Percentiles rank a stretch among this genome's conserved stretches.
phyloP scores from a whole-genome alignment of 1,140 invertebrate genomes.

The Drosophila varians region DNA sequence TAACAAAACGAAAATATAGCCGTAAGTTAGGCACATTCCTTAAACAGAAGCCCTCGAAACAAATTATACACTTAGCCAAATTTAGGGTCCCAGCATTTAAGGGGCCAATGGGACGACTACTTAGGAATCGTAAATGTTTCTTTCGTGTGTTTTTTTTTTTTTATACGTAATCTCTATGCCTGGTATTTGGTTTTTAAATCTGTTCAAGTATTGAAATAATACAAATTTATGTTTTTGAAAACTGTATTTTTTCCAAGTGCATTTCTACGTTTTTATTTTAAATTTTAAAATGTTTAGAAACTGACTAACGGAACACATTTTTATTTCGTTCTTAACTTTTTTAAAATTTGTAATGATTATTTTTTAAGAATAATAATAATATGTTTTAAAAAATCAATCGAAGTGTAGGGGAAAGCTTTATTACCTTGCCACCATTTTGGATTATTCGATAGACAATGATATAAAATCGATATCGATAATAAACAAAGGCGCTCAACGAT shows the following conservation, averaged over 20 bases:
- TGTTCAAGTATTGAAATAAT: neutral
- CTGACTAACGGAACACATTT: too few species aligned
- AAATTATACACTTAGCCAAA: conserved; percentile 46
- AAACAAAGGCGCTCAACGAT: too few species aligned
- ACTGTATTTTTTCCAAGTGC: neutral
- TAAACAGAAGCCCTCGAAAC: conserved; percentile 2
- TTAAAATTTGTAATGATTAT: too few species aligned
- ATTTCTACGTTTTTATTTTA: too few species aligned
- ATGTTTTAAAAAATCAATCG: too few species aligned
- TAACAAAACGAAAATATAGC: conserved; percentile 12
- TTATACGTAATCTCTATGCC: neutral
- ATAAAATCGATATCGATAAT: too few species aligned
- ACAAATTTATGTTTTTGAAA: neutral
- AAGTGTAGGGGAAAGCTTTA: too few species aligned
- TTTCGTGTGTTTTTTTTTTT: neutral
- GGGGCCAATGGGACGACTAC: neutral
- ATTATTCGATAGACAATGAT: too few species aligned
- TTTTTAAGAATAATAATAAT: too few species aligned
- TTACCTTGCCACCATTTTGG: too few species aligned
- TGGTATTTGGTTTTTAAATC: neutral
- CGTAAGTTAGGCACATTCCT: conserved; percentile 16
- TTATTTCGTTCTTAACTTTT: too few species aligned
- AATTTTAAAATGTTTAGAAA: too few species aligned
- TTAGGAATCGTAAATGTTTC: neutral
- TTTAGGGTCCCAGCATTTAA: conserved; percentile 27